A percentile compares a stretch with the other conserved stretches of the same genome.
phyloP scores from a whole-genome alignment of 1,140 invertebrate species.

The Drosophila ogumai region DNA sequence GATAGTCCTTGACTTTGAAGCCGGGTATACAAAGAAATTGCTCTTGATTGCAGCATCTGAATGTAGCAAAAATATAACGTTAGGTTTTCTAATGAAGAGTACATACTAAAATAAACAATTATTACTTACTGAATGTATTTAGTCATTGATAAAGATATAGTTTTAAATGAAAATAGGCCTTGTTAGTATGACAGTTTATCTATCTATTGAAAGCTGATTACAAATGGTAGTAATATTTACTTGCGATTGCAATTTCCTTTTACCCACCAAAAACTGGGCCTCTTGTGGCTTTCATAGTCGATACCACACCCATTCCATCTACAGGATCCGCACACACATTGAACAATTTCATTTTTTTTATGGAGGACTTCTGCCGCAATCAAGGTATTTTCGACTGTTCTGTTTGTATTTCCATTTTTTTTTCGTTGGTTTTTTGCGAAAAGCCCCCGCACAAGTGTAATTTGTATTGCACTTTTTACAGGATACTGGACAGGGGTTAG shows the following conservation, averaged over 20 bases:
- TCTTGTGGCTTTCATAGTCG: not conserved
- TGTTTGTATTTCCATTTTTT: conserved; percentile 23
- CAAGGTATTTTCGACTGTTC: conserved; percentile 52
- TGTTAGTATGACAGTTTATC: not conserved
- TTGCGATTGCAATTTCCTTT: conserved; percentile 10
- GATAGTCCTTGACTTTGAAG: not conserved
- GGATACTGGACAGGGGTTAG: conserved; percentile 26
- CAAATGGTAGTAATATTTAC: conserved; percentile 9
- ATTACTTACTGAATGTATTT: not conserved
- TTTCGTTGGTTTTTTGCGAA: conserved; percentile 3
- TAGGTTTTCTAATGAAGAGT: too few species aligned
- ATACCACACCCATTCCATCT: not conserved
- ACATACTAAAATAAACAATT: too few species aligned
- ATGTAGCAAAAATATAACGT: too few species aligned
- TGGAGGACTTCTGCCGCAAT: conserved; percentile 39
- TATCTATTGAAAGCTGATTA: conserved; percentile 2
- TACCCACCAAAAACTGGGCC: not conserved
- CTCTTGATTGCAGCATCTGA: not conserved
- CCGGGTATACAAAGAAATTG: not conserved
- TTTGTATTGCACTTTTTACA: conserved; percentile 57
- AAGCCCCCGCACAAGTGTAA: conserved; percentile 30
- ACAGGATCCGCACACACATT: conserved; percentile 15
- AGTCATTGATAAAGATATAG: too few species aligned
- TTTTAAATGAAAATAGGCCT: not conserved
- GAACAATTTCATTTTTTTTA: conserved; percentile 34